These are phyloP conservation scores for Pocillopora damicornis DNA, from an alignment of 64 coral and sea anemone genomes.

Conservation along the genomic window DNA sequence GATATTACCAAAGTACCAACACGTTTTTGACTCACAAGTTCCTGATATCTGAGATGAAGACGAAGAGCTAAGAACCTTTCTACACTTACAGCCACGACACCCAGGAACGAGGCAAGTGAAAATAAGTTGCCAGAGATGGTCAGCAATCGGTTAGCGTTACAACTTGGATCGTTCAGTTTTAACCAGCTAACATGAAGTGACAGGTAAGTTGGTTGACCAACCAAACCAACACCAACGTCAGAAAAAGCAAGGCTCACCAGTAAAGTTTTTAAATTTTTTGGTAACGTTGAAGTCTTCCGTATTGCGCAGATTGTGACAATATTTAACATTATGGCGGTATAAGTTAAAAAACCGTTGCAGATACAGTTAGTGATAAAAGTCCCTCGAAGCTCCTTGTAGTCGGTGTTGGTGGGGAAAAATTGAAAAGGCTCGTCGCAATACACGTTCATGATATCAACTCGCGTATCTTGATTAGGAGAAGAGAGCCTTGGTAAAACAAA, in stretches of 20 bases:
- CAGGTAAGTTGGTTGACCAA: background rate
- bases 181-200: background rate
- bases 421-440: background rate
- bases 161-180: background rate
- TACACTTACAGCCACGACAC: background rate
- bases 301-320: background rate
- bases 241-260: background rate
- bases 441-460: background rate
- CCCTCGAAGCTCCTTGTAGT: background rate
- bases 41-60: slow-evolving; percentile 22
- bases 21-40: slow-evolving; percentile 8
- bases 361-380: background rate
- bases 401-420: background rate
- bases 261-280: background rate
- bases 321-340: background rate
- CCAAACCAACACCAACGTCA: slow-evolving; percentile 3
- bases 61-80: background rate
- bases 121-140: background rate
- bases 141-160: background rate
- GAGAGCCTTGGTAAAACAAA: too few relatives aligned
- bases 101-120: background rate
- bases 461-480: too few relatives aligned
- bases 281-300: background rate
- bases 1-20: background rate
- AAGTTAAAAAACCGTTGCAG: background rate